Evolutionary conservation across 1,140 invertebrate genomes (phyloP), one percentile per base, ranked within the genome.

Genomic region (Eubasilissa regina): DNA sequence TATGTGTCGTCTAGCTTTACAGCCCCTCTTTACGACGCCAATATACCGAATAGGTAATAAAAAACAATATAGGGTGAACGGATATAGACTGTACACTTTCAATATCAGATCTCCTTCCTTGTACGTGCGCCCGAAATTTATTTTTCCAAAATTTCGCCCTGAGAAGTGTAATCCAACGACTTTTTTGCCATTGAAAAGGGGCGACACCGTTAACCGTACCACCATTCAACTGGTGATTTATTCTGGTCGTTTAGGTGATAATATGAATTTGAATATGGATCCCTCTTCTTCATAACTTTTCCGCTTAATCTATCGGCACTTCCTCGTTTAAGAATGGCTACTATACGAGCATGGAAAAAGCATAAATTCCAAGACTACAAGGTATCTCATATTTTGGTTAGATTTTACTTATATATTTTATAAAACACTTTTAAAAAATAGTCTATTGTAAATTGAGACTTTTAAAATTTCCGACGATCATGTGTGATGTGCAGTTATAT

Each of bases 21-120:
- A 76, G 72, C 55, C 44, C 62, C 76, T 55, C 76, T 82, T 82
- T 82, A 82, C 58, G 81, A 73, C 78, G 62, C 78, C 81, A 82
- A 82, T 82, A 80, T 82, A 82, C 75, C 81, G 78, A 75, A 77
- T 73, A 78, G 81, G 75, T 80, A 82, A 82, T 82, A 82, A 82
- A 82, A 82, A 82, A 82, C 81, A 82, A 82, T 82, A 82, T 82
- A 75, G 56, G 58, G 62, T 35, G 62, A 55, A 53, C 80, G 75
- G 80, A 81, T 76, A 78, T 79, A 68, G 77, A 51, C 81, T 77
- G 48, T 80, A 79, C 66, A 68, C 75, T 79, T 82, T 82, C 81
- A 82, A 82, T 82, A 82, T 82, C 72, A 77, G 58, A 68, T 66
- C 48, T 77, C 44, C 75, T 70, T 74, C 70, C 70, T 44, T 56